Conservation (phyloP, 53 echinoderm and acorn worm species). For the Actinopyga echinites region DNA sequence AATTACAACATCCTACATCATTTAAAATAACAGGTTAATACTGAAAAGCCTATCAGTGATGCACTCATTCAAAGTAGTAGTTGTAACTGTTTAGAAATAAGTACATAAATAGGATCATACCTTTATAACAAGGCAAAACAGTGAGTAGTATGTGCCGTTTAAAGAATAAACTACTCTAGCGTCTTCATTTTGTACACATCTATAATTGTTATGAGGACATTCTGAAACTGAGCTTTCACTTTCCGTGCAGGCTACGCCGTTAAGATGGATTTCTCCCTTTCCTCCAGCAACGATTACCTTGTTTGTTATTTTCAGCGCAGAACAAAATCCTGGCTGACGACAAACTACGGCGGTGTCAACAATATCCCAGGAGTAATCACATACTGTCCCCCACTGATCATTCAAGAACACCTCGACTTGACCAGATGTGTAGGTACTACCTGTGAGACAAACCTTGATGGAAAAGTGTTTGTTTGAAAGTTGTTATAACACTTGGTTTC, state of each 20-base stretch:
- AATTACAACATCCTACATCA: too few species aligned
- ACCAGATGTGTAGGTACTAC: not conserved
- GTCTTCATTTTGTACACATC: not conserved
- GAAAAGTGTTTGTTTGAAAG: too few species aligned
- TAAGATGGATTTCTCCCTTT: not conserved
- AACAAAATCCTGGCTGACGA: conserved; percentile 11
- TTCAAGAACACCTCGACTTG: conserved; percentile 40
- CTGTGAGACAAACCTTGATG: not conserved
- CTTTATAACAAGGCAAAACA: not conserved
- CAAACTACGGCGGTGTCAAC: conserved; percentile 29
- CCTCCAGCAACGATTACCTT: conserved; percentile 8
- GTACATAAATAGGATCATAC: too few species aligned
- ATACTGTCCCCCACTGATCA: conserved; percentile 37
- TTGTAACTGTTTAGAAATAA: too few species aligned
- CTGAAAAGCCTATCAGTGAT: not conserved
- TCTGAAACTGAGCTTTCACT: not conserved
- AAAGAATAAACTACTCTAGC: not conserved
- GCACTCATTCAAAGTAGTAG: too few species aligned
- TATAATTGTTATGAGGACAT: not conserved
- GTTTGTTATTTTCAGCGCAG: not conserved
- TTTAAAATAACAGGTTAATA: too few species aligned
- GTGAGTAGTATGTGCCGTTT: not conserved
- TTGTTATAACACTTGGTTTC: too few species aligned
- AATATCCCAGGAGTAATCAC: conserved; percentile 31
- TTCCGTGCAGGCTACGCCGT: conserved; percentile 8